Percentiles rank a stretch among this genome's conserved stretches.
These are phyloP conservation scores for Aramus guarauna DNA, from an alignment of 2,113 vertebrate genomes.

Conservation along the genomic window DNA sequence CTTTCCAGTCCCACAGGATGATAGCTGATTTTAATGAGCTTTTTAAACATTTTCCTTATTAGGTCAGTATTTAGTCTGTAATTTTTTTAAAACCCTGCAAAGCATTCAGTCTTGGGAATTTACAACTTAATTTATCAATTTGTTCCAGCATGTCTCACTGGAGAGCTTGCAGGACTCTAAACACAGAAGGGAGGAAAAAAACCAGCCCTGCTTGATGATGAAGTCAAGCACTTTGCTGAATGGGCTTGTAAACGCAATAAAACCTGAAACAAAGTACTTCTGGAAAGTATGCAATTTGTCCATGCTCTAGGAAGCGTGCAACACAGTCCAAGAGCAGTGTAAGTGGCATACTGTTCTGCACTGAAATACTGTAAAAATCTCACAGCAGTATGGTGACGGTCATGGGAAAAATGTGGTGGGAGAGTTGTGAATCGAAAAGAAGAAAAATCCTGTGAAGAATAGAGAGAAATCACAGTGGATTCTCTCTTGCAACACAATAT, in stretches of 20 bases:
- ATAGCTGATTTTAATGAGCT: background rate
- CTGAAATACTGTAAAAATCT: background rate
- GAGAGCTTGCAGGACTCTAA: background rate
- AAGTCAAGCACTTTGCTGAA: constrained; percentile 43
- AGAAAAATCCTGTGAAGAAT: background rate
- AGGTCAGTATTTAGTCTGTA: background rate
- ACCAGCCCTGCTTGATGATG: background rate
- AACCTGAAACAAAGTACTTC: constrained; percentile 1
- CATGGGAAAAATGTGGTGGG: background rate
- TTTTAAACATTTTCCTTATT: background rate
- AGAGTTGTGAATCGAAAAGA: background rate
- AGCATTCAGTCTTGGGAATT: background rate
- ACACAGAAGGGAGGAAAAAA: background rate
- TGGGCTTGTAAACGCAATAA: background rate
- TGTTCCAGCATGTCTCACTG: background rate
- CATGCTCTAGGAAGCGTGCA: background rate
- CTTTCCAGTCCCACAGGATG: background rate
- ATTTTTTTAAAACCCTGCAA: background rate
- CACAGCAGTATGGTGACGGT: background rate
- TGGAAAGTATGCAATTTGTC: background rate
- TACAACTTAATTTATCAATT: constrained; percentile 2
- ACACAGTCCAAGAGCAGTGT: background rate
- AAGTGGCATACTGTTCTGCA: background rate
- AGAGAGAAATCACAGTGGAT: background rate
- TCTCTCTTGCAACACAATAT: background rate